Percentiles rank a stretch among this genome's conserved stretches.
phyloP scores from a whole-genome alignment of 2,888 invertebrate genomes.

The Caenorhabditis sp. region DNA sequence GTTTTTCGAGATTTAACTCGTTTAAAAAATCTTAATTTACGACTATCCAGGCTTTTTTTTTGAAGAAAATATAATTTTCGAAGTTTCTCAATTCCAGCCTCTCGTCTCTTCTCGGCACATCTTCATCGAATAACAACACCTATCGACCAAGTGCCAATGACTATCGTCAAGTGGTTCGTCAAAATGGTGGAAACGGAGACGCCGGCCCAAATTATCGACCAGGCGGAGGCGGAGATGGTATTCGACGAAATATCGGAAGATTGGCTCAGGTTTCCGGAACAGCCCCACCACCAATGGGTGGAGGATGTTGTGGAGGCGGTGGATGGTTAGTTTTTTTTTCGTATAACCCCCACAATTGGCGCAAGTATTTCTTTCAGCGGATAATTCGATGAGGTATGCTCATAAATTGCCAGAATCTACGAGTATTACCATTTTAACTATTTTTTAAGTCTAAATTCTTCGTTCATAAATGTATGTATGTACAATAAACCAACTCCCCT shows the following conservation, averaged over 20 bases:
- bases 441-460: not conserved
- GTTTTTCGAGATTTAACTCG: too few species aligned
- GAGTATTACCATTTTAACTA: not conserved
- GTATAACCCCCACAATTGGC: too few species aligned
- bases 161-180: slow-evolving; percentile 30
- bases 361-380: slow-evolving; percentile 12
- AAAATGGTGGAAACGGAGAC: slow-evolving; percentile 23
- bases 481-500: not conserved
- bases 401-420: not conserved
- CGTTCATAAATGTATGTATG: too few species aligned
- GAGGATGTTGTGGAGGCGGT: slow-evolving; percentile 50
- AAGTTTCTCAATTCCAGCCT: slow-evolving; percentile 25
- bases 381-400: not conserved
- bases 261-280: slow-evolving; percentile 29
- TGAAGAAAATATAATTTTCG: not conserved
- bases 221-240: slow-evolving; percentile 27
- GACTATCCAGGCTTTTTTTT: too few species aligned
- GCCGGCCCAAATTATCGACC: slow-evolving; percentile 19
- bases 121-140: slow-evolving; percentile 3
- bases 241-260: slow-evolving; percentile 36
- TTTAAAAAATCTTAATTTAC: too few species aligned
- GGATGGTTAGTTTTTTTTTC: slow-evolving; percentile 21
- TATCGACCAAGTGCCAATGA: slow-evolving; percentile 21
- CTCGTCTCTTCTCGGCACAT: slow-evolving; percentile 37
- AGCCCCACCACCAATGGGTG: slow-evolving; percentile 49